These are phyloP conservation scores for Phallusia fumigata DNA, from an alignment of 23 tunicate species.

Conservation along the genomic window DNA sequence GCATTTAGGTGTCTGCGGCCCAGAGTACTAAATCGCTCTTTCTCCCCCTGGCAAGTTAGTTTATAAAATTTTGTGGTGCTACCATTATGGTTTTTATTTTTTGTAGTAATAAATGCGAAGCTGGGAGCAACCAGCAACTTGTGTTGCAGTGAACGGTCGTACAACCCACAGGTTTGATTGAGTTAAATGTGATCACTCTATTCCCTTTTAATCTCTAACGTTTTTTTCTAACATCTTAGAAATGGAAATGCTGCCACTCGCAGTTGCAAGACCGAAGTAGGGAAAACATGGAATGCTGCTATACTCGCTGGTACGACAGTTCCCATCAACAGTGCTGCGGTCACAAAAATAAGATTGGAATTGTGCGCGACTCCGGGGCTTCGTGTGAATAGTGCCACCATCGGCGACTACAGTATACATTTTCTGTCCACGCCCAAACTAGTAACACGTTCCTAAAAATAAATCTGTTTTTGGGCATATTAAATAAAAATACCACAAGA, in stretches of 20 bases:
- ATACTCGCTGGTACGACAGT: constrained; percentile 67
- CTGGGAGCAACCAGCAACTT: not conserved
- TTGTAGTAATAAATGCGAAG: not conserved
- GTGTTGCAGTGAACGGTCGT: constrained; percentile 7
- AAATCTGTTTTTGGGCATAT: too few relatives aligned
- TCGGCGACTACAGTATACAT: too few relatives aligned
- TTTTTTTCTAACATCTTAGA: not conserved
- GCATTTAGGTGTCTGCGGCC: too few relatives aligned
- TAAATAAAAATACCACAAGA: too few relatives aligned
- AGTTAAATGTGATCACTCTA: too few relatives aligned
- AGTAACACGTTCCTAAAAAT: too few relatives aligned
- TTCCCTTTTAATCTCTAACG: not conserved
- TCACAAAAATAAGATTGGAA: constrained; percentile 11
- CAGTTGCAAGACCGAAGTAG: constrained; percentile 15
- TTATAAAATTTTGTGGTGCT: too few relatives aligned
- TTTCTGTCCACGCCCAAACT: too few relatives aligned
- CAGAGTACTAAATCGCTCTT: too few relatives aligned
- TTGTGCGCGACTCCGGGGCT: not conserved
- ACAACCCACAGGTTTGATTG: not conserved
- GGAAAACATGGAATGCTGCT: constrained; percentile 53
- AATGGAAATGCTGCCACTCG: constrained; percentile 51
- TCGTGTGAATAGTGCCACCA: not conserved
- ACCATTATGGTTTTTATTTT: not conserved
- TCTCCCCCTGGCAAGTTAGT: too few relatives aligned
- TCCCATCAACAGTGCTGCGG: constrained; percentile 64